Base-by-base conservation (phyloP, 2,797 vertebrate species). In the Pipistrellus pipistrellus region DNA sequence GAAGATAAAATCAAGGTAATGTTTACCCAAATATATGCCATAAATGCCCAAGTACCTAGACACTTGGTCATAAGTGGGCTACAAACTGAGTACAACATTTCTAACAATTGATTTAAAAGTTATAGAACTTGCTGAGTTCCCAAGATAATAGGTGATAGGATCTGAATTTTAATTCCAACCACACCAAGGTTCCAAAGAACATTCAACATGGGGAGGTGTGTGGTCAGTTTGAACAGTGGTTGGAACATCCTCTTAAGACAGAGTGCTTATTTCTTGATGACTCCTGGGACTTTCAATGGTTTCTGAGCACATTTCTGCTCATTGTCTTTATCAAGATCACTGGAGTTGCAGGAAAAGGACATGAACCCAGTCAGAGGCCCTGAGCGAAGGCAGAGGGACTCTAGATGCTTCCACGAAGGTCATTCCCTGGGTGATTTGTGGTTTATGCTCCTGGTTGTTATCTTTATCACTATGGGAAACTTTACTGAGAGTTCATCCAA, bases 101-200 rank as follows among this genome's bases (percentile, higher is more conserved):
- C 8, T 82, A 30, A 88, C 20, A n/a, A 25, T 41, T 48, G 20
- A 53, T 85, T 77, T 87, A 80, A 30, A 78, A 46, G 12, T 41
- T 73, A 55, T 1, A 20, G 69, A 77, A 71, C 18, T 35, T 27
- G 44, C 41, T 53, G n/a, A 35, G 10, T n/a, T 80, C 35, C 46
- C 64, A 27, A 77, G 25, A 55, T 32, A 53, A 75, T 92, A 32
- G 8, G 82, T 12, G n/a, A 57, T n/a, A 32, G 62, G 18, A 1
- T 59, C n/a, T 90, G 53, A 75, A 83, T 75, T 91, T 93, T 48
- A 35, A 88, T 87, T 92, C 53, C n/a, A 76, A n/a, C 10, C 21
- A n/a, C 10, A 48, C 0, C 15, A 11, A 66, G 71, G 83, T 86
- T 80, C 30, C 38, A 20, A n/a, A 93, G 88, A 78, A 69, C 20